These are phyloP conservation scores for Leptopilina syphax DNA, from an alignment of 2,888 invertebrate species.

Conservation along the genomic window DNA sequence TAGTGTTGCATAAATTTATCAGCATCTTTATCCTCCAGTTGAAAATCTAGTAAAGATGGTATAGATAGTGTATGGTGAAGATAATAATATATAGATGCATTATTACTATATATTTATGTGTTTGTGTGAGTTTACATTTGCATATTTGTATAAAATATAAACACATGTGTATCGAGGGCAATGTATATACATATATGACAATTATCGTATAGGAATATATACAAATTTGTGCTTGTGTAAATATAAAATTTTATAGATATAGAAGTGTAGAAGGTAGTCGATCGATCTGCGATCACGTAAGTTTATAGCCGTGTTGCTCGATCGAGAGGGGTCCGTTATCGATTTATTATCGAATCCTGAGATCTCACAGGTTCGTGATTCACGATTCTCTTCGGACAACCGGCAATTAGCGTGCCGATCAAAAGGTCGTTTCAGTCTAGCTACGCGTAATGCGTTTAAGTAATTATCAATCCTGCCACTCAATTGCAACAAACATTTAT, in stretches of 20 bases:
- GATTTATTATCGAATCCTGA: constrained; percentile 33
- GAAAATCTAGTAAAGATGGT: neutral
- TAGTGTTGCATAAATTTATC: constrained; percentile 6
- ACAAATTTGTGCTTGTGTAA: neutral
- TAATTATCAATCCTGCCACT: constrained; percentile 29
- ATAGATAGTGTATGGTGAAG: too few species aligned
- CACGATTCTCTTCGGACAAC: constrained; percentile 26
- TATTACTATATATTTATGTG: neutral
- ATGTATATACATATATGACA: too few species aligned
- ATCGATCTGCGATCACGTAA: constrained; percentile 34
- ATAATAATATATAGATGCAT: too few species aligned
- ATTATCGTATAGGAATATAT: too few species aligned
- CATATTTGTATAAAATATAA: too few species aligned
- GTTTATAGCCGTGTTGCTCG: constrained; percentile 40
- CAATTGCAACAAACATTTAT: constrained; percentile 19
- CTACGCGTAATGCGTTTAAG: constrained; percentile 36
- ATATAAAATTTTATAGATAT: neutral
- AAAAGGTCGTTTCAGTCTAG: constrained; percentile 20
- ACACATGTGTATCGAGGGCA: too few species aligned
- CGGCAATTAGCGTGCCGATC: constrained; percentile 31
- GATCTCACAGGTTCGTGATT: constrained; percentile 32
- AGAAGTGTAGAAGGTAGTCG: neutral
- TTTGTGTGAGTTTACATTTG: too few species aligned
- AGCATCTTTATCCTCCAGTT: neutral
- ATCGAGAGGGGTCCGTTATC: constrained; percentile 23